A percentile compares a stretch with the other conserved stretches of the same genome.
phyloP scores from a whole-genome alignment of 2,113 vertebrate genomes.

The Pitta sordida region DNA sequence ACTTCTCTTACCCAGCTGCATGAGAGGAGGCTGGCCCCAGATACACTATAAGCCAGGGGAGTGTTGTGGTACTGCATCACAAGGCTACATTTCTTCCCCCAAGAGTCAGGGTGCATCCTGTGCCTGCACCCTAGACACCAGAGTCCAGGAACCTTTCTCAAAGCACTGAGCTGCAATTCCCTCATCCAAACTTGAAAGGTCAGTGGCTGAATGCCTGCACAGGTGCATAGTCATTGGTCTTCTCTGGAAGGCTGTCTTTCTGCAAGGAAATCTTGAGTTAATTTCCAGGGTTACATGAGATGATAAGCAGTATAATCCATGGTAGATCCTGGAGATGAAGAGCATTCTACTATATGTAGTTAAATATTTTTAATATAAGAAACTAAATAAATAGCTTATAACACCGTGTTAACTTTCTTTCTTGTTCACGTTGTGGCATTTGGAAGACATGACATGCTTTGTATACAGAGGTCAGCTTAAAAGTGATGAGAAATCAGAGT shows the following conservation, averaged over 20 bases:
- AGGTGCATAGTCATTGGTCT: fast-evolving
- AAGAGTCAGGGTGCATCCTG: fast-evolving
- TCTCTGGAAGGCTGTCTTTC: background rate
- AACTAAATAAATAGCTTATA: background rate
- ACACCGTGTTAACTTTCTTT: background rate
- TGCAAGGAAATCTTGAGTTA: background rate
- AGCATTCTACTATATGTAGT: background rate
- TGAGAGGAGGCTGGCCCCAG: background rate
- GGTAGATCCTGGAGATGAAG: background rate
- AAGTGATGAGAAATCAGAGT: background rate
- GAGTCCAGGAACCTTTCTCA: background rate
- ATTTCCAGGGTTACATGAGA: background rate
- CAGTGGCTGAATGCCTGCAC: fast-evolving
- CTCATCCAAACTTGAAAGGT: background rate
- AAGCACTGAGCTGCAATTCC: background rate
- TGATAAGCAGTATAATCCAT: background rate
- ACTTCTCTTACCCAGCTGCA: background rate
- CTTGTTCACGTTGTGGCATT: background rate
- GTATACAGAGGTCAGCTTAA: fast-evolving
- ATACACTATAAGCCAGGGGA: background rate
- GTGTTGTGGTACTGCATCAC: background rate
- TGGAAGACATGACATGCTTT: fast-evolving
- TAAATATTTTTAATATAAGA: background rate
- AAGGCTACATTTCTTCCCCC: background rate
- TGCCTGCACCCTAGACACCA: background rate